phyloP scores from a whole-genome alignment of 2,797 vertebrate species.

The Acipenser oxyrinchus region DNA sequence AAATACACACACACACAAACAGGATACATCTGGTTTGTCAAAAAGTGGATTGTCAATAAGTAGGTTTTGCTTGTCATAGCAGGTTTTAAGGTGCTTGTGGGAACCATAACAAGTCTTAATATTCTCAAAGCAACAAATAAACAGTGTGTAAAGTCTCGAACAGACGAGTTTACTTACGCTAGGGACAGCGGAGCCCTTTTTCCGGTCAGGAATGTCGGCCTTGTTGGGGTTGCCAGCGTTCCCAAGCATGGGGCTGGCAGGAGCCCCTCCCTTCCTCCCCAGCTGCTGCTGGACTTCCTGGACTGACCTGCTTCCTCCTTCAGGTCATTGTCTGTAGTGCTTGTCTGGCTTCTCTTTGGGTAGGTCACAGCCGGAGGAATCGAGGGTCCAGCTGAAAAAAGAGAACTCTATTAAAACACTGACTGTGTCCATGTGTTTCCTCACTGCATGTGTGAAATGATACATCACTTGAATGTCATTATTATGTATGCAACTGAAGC shows the following conservation, averaged over 20 bases:
- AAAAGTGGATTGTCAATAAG: no score
- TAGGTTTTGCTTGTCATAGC: no score
- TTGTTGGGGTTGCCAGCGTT: slow-evolving; percentile 96
- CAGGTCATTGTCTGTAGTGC: slow-evolving; percentile 69
- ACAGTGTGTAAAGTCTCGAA: not conserved
- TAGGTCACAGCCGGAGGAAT: slow-evolving; percentile 70
- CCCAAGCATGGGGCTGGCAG: slow-evolving; percentile 86
- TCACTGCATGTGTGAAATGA: no score
- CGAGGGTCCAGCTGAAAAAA: slow-evolving; percentile 73
- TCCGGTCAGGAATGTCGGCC: slow-evolving; percentile 92
- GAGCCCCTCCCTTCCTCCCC: slow-evolving; percentile 65
- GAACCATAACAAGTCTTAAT: no score
- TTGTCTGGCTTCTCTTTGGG: slow-evolving; percentile 87
- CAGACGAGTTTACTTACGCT: slow-evolving; percentile 64
- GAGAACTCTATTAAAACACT: not conserved
- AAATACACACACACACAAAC: no score
- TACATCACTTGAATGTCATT: no score
- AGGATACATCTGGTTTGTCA: no score
- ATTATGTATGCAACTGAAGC: no score
- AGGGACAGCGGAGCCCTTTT: slow-evolving; percentile 77
- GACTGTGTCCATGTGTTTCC: no score
- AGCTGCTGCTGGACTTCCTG: slow-evolving; percentile 67
- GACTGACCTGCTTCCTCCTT: slow-evolving; percentile 80
- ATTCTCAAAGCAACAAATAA: not conserved
- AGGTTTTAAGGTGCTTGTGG: no score